These are phyloP conservation scores for Cyprinella venusta DNA, from an alignment of 2,797 vertebrate species.

Conservation along the genomic window DNA sequence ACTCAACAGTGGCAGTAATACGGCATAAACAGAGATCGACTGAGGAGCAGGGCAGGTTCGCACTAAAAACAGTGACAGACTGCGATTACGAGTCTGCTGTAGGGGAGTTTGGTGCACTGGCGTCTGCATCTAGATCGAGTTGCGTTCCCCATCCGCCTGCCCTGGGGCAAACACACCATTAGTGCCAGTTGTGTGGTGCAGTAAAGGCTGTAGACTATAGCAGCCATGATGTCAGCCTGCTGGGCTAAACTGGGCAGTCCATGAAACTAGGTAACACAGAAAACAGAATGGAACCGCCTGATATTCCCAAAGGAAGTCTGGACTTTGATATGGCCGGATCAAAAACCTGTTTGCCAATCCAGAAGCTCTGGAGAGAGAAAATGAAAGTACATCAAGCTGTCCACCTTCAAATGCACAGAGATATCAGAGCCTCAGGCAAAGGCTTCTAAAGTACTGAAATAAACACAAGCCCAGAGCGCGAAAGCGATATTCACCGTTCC, in stretches of 20 bases:
- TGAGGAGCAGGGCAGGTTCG: constrained; percentile 2
- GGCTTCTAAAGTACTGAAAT: constrained; percentile 9
- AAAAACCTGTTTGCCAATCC: constrained; percentile 15
- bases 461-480: not conserved
- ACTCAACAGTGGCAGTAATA: not conserved
- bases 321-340: constrained; percentile 24
- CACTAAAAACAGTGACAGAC: constrained; percentile 27
- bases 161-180: constrained; percentile 52
- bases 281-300: not conserved
- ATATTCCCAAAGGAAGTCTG: constrained; percentile 12
- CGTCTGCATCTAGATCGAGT: constrained; percentile 52
- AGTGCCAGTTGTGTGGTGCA: constrained; percentile 58
- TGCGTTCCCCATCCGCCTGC: constrained; percentile 25
- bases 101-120: constrained; percentile 23
- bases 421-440: not conserved
- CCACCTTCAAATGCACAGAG: constrained; percentile 32
- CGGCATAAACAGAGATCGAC: not conserved
- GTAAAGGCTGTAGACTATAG: constrained; percentile 55
- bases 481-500: not conserved
- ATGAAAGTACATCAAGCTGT: constrained; percentile 20
- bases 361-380: constrained; percentile 20
- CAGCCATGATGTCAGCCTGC: constrained; percentile 49
- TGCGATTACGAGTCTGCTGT: constrained; percentile 40
- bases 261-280: constrained; percentile 9
- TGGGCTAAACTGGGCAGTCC: constrained; percentile 29